phyloP scores from a whole-genome alignment of 2,888 invertebrate genomes.

The Mesorhabditis sp. region DNA sequence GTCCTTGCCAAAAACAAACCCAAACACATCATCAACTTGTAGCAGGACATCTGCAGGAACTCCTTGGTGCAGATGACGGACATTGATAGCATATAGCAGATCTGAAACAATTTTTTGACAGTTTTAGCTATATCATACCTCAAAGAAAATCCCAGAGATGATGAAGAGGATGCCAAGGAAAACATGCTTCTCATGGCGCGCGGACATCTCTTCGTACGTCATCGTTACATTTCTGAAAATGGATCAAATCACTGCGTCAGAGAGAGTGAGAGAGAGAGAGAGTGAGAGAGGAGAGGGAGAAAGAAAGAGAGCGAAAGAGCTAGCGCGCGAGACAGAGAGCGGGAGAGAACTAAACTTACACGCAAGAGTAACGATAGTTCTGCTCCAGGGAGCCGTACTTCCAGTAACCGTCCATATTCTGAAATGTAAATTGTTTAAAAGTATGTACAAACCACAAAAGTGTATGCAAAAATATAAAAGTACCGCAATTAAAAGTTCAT shows the following conservation, averaged over 20 bases:
- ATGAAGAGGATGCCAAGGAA: background rate
- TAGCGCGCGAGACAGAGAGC: too few relatives aligned
- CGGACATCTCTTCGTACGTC: background rate
- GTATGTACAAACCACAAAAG: too few relatives aligned
- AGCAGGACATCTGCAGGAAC: background rate
- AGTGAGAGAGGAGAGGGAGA: too few relatives aligned
- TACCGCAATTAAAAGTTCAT: too few relatives aligned
- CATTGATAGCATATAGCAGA: conserved; percentile 1
- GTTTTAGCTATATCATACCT: background rate
- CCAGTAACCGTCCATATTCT: background rate
- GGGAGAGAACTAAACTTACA: background rate
- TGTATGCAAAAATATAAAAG: too few relatives aligned
- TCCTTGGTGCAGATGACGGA: background rate
- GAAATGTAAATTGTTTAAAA: too few relatives aligned
- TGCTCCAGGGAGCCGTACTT: background rate
- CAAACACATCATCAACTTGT: background rate
- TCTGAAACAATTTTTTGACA: background rate
- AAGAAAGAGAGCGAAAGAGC: too few relatives aligned
- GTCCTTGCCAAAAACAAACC: background rate
- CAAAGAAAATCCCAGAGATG: background rate
- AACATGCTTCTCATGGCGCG: background rate
- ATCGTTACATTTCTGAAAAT: background rate
- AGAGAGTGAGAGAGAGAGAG: too few relatives aligned
- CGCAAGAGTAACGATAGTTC: background rate
- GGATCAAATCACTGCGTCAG: background rate